Percentiles rank a stretch among this genome's conserved stretches.
Evolutionary conservation across 2,113 vertebrate species (phyloP).

Genomic region (Oenanthe oenanthe): DNA sequence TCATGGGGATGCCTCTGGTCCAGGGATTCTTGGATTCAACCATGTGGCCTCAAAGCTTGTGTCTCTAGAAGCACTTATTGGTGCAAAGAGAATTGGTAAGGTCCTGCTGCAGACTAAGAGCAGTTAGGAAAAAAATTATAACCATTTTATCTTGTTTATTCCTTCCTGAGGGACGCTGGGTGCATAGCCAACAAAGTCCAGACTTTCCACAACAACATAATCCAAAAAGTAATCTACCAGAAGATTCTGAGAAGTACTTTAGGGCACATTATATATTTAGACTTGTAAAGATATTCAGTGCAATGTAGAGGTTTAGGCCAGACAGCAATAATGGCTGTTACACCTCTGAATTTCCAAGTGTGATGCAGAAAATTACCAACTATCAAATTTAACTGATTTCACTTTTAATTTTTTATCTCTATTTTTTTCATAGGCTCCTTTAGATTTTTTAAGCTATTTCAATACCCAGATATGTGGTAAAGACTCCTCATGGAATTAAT

Average conservation of each 20-base stretch:
- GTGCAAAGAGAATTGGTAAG: neutral
- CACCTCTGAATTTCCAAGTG: constrained; percentile 6
- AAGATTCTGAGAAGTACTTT: neutral
- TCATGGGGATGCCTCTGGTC: neutral
- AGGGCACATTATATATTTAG: neutral
- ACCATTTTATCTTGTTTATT: neutral
- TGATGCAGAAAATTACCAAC: constrained; percentile 24
- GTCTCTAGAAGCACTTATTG: neutral
- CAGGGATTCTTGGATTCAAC: neutral
- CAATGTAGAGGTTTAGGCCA: neutral
- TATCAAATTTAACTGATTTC: neutral
- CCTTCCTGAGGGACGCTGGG: neutral
- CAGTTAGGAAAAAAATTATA: neutral
- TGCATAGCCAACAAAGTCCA: neutral
- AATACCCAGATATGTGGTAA: neutral
- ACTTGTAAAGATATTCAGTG: neutral
- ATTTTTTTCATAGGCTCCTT: constrained; percentile 2
- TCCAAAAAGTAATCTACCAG: neutral
- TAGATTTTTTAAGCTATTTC: neutral
- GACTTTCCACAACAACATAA: neutral
- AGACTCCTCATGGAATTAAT: neutral
- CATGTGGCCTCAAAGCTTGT: neutral
- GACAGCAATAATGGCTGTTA: neutral
- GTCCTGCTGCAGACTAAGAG: neutral
- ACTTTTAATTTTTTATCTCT: neutral